Conservation (phyloP, 2,888 invertebrate species). For the Megamerina dolium region DNA sequence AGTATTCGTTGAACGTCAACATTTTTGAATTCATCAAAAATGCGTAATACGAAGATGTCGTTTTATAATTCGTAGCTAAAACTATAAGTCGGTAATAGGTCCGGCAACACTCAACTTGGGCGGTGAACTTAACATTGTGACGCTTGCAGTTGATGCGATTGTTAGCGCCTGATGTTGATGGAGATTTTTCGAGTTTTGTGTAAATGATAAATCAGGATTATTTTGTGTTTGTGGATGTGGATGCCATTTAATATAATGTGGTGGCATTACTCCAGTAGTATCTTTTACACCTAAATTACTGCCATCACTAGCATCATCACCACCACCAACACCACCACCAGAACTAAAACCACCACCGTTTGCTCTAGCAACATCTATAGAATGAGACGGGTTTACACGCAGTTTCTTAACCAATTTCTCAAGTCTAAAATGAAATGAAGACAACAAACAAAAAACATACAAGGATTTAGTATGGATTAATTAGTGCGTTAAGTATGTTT, state of each 20-base stretch:
- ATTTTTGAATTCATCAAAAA: constrained; percentile 31
- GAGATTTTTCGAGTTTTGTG: constrained; percentile 11
- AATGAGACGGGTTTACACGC: constrained; percentile 28
- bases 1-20: no score
- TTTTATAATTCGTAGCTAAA: constrained; percentile 31
- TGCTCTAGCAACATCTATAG: constrained; percentile 11
- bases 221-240: constrained; percentile 4
- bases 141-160: constrained; percentile 13
- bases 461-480: constrained; percentile 9
- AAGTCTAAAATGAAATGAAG: constrained; percentile 40
- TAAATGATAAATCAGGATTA: constrained; percentile 6
- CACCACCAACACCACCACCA: constrained; percentile 10
- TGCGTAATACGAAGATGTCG: constrained; percentile 34
- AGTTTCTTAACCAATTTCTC: constrained; percentile 49
- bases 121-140: constrained; percentile 20
- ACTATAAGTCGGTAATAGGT: constrained; percentile 49
- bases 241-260: constrained; percentile 5
- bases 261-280: neutral
- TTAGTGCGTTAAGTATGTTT: neutral
- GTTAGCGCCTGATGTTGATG: constrained; percentile 17
- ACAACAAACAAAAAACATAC: constrained; percentile 19
- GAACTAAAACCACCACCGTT: constrained; percentile 21
- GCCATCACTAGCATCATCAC: neutral
- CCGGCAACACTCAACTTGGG: constrained; percentile 44
- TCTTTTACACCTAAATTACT: no score